These are phyloP conservation scores for fruit fly (Drosophila melanogaster) DNA, from an alignment of 1,140 invertebrate species.

Conservation along the genomic window Release_6_plus_ISO1_MT NT_033777.3:7395501-7396000, in stretches of 20 bases:
- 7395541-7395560: background rate
- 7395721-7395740: slow-evolving; percentile 40
- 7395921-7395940: slow-evolving; percentile 48
- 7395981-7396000: slow-evolving; percentile 69
- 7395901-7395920: slow-evolving; percentile 77
- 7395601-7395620: slow-evolving; percentile 7
- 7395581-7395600: slow-evolving; percentile 44
- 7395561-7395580: no score
- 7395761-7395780: slow-evolving; percentile 26
- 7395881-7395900: slow-evolving; percentile 75
- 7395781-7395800: slow-evolving; percentile 53
- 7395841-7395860: slow-evolving; percentile 15
- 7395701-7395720: slow-evolving; percentile 67
- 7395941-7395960: slow-evolving; percentile 45
- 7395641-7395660: slow-evolving; percentile 33
- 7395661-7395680: slow-evolving; percentile 70
- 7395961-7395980: slow-evolving; percentile 75
- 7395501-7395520: no score
- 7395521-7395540: background rate
- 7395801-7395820: slow-evolving; percentile 37
- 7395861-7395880: slow-evolving; percentile 70
- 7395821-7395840: slow-evolving; percentile 17
- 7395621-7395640: slow-evolving; percentile 38
- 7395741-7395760: slow-evolving; percentile 22
- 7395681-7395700: slow-evolving; percentile 53